A percentile compares a stretch with the other conserved stretches of the same genome.
These are phyloP conservation scores for Junco hyemalis DNA, from an alignment of 2,113 vertebrate genomes.

Conservation along the genomic window DNA sequence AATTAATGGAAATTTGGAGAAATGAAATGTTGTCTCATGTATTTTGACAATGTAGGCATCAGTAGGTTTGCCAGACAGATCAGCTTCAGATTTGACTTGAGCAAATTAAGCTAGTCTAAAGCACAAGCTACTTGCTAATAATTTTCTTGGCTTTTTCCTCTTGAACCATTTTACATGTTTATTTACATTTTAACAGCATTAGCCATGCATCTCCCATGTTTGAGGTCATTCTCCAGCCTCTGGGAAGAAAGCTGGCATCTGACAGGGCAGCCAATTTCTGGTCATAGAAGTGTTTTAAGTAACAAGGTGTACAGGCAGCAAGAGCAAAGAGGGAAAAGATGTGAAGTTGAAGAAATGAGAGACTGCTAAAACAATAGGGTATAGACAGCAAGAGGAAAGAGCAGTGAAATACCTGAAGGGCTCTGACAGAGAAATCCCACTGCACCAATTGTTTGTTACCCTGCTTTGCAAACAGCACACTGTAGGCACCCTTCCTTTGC, in stretches of 20 bases:
- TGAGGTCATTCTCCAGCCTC: neutral
- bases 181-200: neutral
- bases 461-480: neutral
- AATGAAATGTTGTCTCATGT: conserved; percentile 67
- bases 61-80: conserved; percentile 68
- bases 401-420: neutral
- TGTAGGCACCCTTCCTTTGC: neutral
- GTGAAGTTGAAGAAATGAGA: neutral
- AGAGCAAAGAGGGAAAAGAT: neutral
- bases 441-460: neutral
- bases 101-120: neutral
- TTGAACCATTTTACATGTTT: neutral
- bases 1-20: conserved; percentile 70
- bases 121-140: neutral
- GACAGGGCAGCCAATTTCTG: neutral
- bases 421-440: neutral
- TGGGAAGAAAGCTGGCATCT: neutral
- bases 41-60: conserved; percentile 70
- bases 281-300: neutral
- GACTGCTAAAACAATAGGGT: neutral
- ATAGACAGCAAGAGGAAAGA: neutral
- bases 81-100: neutral
- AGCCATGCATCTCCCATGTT: neutral
- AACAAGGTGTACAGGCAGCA: neutral
- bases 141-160: neutral